Base-by-base conservation (phyloP, 2,797 vertebrate genomes). In the Anguilla pacifica region DNA sequence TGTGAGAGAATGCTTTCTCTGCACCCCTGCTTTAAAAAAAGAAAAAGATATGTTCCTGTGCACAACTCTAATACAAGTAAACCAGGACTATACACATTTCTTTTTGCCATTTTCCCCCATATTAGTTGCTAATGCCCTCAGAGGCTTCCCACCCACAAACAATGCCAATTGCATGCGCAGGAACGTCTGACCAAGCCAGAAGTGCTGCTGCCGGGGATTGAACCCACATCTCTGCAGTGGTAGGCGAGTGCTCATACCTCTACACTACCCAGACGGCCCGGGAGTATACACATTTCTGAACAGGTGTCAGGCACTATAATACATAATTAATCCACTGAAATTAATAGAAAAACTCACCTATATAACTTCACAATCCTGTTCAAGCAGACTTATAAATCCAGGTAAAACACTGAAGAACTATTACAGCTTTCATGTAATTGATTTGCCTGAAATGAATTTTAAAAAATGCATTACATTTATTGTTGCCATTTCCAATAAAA, bases 401-500 rank as follows among this genome's bases (percentile, higher is more conserved):
- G 46, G 17, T 19, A 19, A 77, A 15, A 43, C 39, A 43, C 0
- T 9, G 74, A 79, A 31, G 22, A 67, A n/a, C 4, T 6, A 19
- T 6, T 79, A 3, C 46, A 43, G 39, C 39, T 46, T 74, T 31
- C 15, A 22, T 4, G 11, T 22, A 79, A 79, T 6, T 70, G 64
- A 70, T 70, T 70, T n/a, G 64, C n/a, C 25, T 70, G 64, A n/a
- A 70, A 28, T 70, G n/a, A 25, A 70, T 70, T 59, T 2, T 2
- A n/a, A 70, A 70, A 70, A n/a, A 70, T 70, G 64, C 64, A n/a
- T 6, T 70, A n/a, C 64, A 9, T 70, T 70, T 28, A 28, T 43
- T 70, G 13, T 79, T 43, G 74, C 74, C 35, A 79, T 46, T 22
- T 79, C 5, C 39, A 79, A 79, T 79, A 79, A 79, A 79, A 79